Base-by-base conservation (phyloP, 2,113 vertebrate species). In the Corydoras maculifer region DNA sequence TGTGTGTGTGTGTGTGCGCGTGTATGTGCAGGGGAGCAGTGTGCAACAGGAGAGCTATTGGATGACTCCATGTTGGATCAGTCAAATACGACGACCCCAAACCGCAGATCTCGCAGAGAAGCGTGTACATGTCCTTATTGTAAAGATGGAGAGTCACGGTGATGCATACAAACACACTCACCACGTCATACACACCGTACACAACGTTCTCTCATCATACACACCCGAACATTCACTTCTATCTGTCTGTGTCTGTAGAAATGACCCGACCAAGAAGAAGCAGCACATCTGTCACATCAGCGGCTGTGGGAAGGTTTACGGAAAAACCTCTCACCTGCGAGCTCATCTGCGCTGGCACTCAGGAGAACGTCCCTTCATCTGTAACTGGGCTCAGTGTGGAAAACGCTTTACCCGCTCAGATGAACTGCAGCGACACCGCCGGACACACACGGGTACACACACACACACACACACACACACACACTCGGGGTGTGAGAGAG, bases 291-390 rank as follows among this genome's bases (percentile, higher is more conserved):
- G 96, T 80, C 96, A 98, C 85, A 93, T 98, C 59, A 84, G 87
- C 0, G 94, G 94, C 66, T 98, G 96, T 68, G 92, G 91, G 15
- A 98, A 98, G 85, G 92, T 98, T 12, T 97, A 98, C 8, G 96
- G 96, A 10, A 98, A 98, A 73, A 98, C 96, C 0, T 97, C 96
- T 1, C 96, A 98, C 82, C 86, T 98, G 62, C 85, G 94, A 31
- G 96, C 96, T 0, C 96, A 99, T 77, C 88, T 98, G 76, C 87
- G 96, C 69, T 99, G 96, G 96, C 96, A 99, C 84, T 98, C 96
- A 0, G 96, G 96, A 4, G 96, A 99, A 73, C 82, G 95, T 0
- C 95, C 96, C 8, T 99, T 99, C 53, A 85, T 95, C 81, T 99
- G 96, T 84, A 77, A 81, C 71, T 99, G 96, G 96, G 72, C 92